Percentiles rank a stretch among this genome's conserved stretches.
Conservation (phyloP, 1,140 invertebrate species). For the Sinella curviseta region DNA sequence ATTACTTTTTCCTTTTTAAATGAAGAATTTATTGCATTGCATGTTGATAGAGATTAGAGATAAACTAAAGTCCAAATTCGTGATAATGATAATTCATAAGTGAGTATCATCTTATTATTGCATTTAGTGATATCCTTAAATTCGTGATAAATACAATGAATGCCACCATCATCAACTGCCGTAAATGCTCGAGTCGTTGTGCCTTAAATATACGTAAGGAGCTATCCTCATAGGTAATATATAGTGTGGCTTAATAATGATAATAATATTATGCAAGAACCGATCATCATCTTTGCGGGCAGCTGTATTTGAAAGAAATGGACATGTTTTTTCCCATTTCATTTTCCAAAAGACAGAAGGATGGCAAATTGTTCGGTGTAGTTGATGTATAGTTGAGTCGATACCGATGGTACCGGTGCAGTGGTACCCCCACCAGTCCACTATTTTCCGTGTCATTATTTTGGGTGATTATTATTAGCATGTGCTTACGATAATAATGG, state of each 20-base stretch:
- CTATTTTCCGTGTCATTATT: not conserved
- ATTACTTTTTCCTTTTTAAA: not conserved
- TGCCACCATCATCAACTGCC: not conserved
- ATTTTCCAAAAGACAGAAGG: not conserved
- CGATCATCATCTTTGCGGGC: not conserved
- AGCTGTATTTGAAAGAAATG: not conserved
- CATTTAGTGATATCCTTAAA: not conserved
- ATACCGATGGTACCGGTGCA: not conserved
- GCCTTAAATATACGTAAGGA: no score
- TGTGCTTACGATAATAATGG: not conserved
- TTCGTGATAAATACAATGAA: not conserved
- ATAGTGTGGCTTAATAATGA: not conserved
- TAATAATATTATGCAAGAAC: not conserved
- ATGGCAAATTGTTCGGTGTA: not conserved
- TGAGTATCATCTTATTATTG: not conserved
- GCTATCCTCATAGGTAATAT: no score
- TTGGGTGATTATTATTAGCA: not conserved
- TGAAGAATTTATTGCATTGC: not conserved
- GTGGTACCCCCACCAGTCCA: not conserved
- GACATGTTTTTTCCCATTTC: not conserved
- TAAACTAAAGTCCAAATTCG: not conserved
- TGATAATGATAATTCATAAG: constrained; percentile 16
- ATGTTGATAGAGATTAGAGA: constrained; percentile 26
- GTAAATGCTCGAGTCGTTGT: no score
- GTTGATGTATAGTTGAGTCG: not conserved